phyloP scores from a whole-genome alignment of 2,113 vertebrate species.

The Cephalophus harveyi region DNA sequence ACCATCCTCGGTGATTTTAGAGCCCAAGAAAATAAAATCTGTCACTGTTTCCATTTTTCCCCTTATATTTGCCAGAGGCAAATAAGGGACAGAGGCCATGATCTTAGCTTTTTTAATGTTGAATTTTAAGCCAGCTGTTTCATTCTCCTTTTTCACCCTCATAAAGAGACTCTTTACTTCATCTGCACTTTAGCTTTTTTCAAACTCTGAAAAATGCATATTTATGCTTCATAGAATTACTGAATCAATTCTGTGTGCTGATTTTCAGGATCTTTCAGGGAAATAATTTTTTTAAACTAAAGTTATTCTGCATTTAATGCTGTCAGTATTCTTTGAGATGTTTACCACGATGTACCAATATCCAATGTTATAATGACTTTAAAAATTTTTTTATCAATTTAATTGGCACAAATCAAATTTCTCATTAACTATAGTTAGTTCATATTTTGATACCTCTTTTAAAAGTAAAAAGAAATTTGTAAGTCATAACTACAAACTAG shows the following conservation, averaged over 20 bases:
- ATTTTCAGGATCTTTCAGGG: neutral
- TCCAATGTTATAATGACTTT: neutral
- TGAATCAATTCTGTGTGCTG: neutral
- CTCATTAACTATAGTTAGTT: neutral
- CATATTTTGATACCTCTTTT: neutral
- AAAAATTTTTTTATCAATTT: neutral
- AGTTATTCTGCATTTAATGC: neutral
- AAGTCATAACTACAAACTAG: neutral
- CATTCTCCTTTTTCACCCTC: neutral
- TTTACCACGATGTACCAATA: neutral
- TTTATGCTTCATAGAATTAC: neutral
- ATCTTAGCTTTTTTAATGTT: neutral
- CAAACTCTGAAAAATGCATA: neutral
- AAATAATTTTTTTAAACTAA: neutral
- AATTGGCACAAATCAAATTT: neutral
- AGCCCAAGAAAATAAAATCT: neutral
- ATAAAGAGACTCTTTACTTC: neutral
- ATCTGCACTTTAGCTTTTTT: neutral
- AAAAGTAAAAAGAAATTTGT: neutral
- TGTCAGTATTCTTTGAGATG: neutral
- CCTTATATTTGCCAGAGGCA: neutral
- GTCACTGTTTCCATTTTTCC: neutral
- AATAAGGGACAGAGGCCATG: neutral
- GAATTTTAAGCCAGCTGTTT: neutral
- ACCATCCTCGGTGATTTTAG: neutral